Evolutionary conservation across 2,888 invertebrate genomes (phyloP), one percentile per base, ranked within the genome.

Genomic region (Ochlodes sylvanus): DNA sequence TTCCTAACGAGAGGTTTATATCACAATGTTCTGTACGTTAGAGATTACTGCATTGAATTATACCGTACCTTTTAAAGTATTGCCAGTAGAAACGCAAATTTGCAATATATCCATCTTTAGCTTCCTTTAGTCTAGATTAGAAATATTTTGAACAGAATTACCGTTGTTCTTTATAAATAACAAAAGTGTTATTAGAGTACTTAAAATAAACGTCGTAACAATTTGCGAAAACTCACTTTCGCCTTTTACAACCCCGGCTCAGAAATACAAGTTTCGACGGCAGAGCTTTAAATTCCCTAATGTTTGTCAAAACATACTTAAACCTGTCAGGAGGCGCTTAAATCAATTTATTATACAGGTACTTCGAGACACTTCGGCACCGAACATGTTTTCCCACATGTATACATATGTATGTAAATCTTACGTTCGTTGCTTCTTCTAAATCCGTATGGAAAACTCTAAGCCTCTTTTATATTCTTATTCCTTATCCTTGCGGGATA

Each of bases 261-360:
- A 75, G 80, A 80, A 78, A 81, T 79, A 81, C 80, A 76, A 90
- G 84, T 92, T 89, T 83, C 79, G 83, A 83, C 86, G 81, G 85
- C 79, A 80, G 85, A 84, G 87, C 82, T 86, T 89, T 83, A 87
- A 85, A 89, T 85, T 90, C 88, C 88, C 88, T 87, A 86, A 89
- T 89, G 89, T 92, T 90, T 90, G 89, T 88, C 86, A 89, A 89
- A 92, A 90, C 86, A 88, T 87, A 87, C 90, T 90, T 87, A 88
- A 87, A 88, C 82, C 87, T 90, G 92, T 90, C 89, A 87, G 84
- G 87, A 89, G 86, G 84, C 83, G 90, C 90, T 89, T 92, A 91
- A 92, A 92, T 91, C 91, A 91, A 92, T 92, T 91, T 90, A 89
- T 90, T 88, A 89, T 88, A 88, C 88, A 90, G 85, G 87, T 89